Evolutionary conservation across 2,113 vertebrate genomes (phyloP).

Genomic region (Grantiella picta): DNA sequence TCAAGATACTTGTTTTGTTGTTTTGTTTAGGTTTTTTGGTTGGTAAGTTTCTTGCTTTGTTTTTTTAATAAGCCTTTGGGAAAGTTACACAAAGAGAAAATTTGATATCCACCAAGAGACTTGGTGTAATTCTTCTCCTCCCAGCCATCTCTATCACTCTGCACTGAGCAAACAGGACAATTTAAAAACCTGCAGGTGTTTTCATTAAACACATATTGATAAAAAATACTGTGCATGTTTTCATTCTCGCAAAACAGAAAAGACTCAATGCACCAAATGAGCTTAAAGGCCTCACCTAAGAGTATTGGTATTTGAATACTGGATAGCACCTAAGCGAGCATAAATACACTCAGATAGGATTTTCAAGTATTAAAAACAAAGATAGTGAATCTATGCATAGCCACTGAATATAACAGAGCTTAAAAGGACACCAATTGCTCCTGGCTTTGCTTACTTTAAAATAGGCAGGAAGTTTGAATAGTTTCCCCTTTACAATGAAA

Average conservation of each 20-base stretch:
- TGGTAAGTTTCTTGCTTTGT: neutral
- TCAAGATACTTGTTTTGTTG: neutral
- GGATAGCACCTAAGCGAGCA: neutral
- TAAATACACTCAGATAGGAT: neutral
- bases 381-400: neutral
- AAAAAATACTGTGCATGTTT: neutral
- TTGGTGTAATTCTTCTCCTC: neutral
- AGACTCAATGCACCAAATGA: neutral
- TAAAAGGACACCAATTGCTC: neutral
- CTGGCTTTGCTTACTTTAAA: neutral
- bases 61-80: neutral
- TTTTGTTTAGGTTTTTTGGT: neutral
- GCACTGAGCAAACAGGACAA: neutral
- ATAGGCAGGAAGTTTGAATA: neutral
- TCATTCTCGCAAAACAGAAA: neutral
- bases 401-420: neutral
- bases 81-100: neutral
- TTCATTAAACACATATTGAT: neutral
- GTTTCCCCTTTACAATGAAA: neutral
- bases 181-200: neutral
- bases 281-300: neutral
- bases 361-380: conserved; percentile 37
- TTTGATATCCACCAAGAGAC: neutral
- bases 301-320: neutral
- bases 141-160: neutral